Evolutionary conservation across 1,140 invertebrate genomes (phyloP).

Genomic region (Apis mellifera): Amel_HAv3.1 CM009934.2:13374501-13375000

Average conservation of each 20-base stretch:
- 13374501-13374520: conserved; percentile 55
- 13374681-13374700: no score
- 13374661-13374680: no score
- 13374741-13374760: no score
- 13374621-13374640: neutral
- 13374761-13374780: no score
- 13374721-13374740: no score
- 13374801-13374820: neutral
- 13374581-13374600: neutral
- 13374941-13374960: neutral
- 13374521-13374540: neutral
- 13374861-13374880: conserved; percentile 14
- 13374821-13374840: conserved; percentile 30
- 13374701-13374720: no score
- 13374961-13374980: conserved; percentile 4
- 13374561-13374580: neutral
- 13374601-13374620: neutral
- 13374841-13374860: conserved; percentile 46
- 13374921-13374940: neutral
- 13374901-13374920: conserved; percentile 11
- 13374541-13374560: neutral
- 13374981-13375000: neutral
- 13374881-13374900: neutral
- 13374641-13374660: neutral
- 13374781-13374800: neutral